These are phyloP conservation scores for Varecia variegata DNA, from an alignment of 2,797 vertebrate species.

Conservation along the genomic window DNA sequence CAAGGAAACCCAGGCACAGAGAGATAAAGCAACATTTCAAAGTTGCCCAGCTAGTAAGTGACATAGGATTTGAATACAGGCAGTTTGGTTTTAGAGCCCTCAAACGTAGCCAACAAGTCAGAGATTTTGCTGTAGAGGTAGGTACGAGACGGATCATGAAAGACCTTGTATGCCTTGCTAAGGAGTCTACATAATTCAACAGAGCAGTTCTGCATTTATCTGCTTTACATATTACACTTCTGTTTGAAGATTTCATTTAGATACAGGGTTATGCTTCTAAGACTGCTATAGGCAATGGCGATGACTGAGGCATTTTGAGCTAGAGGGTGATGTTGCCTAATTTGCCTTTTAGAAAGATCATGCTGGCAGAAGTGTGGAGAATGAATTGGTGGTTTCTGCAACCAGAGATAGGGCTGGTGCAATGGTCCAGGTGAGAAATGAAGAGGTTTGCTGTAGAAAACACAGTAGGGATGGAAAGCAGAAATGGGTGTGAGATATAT, in stretches of 20 bases:
- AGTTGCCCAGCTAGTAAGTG: not conserved
- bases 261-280: not conserved
- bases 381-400: not conserved
- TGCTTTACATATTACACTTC: not conserved
- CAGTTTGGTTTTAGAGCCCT: not conserved
- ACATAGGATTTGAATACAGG: not conserved
- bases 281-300: not conserved
- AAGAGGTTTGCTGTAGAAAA: not conserved
- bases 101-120: not conserved
- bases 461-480: too few relatives aligned
- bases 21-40: not conserved
- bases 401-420: not conserved
- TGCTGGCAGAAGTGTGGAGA: not conserved
- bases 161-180: not conserved
- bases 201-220: not conserved
- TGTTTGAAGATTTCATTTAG: constrained; percentile 50
- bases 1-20: not conserved
- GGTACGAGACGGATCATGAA: not conserved
- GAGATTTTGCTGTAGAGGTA: not conserved
- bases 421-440: not conserved
- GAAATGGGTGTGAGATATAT: not conserved
- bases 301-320: not conserved
- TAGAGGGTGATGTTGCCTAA: constrained; percentile 17
- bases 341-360: constrained; percentile 18
- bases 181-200: not conserved